These are phyloP conservation scores for Cottus gobio DNA, from an alignment of 2,113 vertebrate species.

Conservation along the genomic window DNA sequence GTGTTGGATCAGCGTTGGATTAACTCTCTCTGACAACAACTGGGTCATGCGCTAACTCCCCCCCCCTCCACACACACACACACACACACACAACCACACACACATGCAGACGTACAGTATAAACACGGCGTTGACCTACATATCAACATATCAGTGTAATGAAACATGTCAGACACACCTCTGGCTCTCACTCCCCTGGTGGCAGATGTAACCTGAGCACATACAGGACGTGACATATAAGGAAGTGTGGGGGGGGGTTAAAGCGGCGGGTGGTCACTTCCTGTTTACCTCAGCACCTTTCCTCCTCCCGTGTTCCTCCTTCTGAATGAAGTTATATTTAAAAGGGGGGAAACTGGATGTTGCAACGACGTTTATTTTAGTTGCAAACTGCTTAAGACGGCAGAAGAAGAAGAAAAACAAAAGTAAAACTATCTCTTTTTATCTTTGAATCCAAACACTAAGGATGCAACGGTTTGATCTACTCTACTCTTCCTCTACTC, in stretches of 20 bases:
- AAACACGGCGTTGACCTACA: conserved; percentile 56
- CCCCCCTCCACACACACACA: conserved; percentile 8
- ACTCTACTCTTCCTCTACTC: too few species aligned
- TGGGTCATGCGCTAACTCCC: conserved; percentile 50
- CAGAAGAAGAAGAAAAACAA: too few species aligned
- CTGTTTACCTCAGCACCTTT: conserved; percentile 64
- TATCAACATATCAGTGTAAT: conserved; percentile 33
- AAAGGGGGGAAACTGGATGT: too few species aligned
- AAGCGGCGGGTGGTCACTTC: conserved; percentile 66
- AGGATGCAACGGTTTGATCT: too few species aligned
- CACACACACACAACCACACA: conserved; percentile 6
- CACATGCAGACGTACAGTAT: not conserved
- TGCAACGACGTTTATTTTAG: too few species aligned
- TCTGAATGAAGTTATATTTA: not conserved
- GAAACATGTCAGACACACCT: conserved; percentile 29
- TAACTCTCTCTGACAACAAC: conserved; percentile 61
- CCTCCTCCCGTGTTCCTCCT: conserved; percentile 11
- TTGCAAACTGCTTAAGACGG: too few species aligned
- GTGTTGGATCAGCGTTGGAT: conserved; percentile 53
- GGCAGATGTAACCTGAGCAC: conserved; percentile 30
- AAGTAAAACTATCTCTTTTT: too few species aligned
- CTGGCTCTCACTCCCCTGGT: not conserved
- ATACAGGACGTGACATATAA: conserved; percentile 51
- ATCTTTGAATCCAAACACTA: too few species aligned
- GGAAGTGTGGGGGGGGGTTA: conserved; percentile 44